Conservation (phyloP, 2,888 invertebrate genomes). For the Nomada ferruginata region DNA sequence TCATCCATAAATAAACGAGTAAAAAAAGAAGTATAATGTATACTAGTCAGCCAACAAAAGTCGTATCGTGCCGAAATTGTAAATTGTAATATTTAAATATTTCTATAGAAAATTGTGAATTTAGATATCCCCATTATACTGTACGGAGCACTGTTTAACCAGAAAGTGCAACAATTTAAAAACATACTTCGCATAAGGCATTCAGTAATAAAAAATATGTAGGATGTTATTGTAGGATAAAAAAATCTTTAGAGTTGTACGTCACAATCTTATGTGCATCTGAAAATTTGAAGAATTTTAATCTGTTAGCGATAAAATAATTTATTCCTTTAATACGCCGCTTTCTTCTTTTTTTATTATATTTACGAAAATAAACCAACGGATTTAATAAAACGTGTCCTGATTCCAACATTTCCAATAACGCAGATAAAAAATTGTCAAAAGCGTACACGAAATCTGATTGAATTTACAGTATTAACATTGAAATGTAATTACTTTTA, state of each 20-base stretch:
- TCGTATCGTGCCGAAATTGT: slow-evolving; percentile 27
- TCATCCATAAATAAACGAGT: slow-evolving; percentile 37
- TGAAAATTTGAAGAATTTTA: slow-evolving; percentile 8
- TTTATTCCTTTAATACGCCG: slow-evolving; percentile 2
- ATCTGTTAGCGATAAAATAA: background rate
- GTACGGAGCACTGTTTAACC: slow-evolving; percentile 13
- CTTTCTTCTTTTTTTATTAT: background rate
- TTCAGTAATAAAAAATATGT: slow-evolving; percentile 17
- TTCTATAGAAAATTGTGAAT: slow-evolving; percentile 49
- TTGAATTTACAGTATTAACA: slow-evolving; percentile 73
- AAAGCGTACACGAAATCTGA: slow-evolving; percentile 76
- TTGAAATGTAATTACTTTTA: slow-evolving; percentile 63
- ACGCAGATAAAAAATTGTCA: slow-evolving; percentile 39
- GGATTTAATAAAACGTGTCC: slow-evolving; percentile 4
- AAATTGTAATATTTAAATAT: slow-evolving; percentile 38
- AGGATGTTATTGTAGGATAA: slow-evolving; percentile 4
- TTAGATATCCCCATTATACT: slow-evolving; percentile 24
- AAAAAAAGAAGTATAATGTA: slow-evolving; percentile 15
- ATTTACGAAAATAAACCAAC: background rate
- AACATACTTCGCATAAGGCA: slow-evolving; percentile 10
- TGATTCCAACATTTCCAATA: slow-evolving; percentile 50
- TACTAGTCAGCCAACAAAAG: slow-evolving; percentile 8
- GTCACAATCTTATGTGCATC: background rate
- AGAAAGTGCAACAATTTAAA: slow-evolving; percentile 7
- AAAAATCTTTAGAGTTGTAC: slow-evolving; percentile 10